Conservation (phyloP, 2,888 invertebrate genomes). For the Apodemia zela region DNA sequence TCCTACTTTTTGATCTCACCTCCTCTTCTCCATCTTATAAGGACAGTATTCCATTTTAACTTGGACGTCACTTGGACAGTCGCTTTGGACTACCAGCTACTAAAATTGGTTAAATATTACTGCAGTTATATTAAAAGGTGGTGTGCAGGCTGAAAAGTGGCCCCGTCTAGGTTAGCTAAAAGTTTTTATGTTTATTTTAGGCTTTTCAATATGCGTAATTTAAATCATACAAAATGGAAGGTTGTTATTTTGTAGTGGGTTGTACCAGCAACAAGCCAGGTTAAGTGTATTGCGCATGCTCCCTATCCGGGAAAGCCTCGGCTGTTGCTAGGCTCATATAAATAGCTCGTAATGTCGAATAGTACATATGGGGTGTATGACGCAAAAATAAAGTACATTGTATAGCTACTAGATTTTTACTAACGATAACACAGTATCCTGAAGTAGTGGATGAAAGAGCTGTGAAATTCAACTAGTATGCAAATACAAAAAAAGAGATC, state of each 20-base stretch:
- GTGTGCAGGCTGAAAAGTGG: not conserved
- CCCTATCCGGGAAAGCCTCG: slow-evolving; percentile 14
- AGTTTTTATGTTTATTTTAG: not conserved
- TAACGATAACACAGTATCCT: too few relatives aligned
- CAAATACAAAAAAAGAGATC: too few relatives aligned
- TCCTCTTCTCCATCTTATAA: too few relatives aligned
- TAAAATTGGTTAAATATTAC: too few relatives aligned
- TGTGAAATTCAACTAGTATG: too few relatives aligned
- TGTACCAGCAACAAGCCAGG: slow-evolving; percentile 8
- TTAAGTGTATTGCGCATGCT: slow-evolving; percentile 22
- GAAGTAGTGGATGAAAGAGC: too few relatives aligned
- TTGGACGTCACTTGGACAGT: too few relatives aligned
- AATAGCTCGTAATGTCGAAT: slow-evolving; percentile 6
- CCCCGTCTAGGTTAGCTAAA: not conserved
- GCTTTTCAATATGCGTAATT: not conserved
- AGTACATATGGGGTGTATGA: not conserved
- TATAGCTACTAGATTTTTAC: not conserved
- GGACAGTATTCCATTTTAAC: too few relatives aligned
- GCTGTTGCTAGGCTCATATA: slow-evolving; percentile 29
- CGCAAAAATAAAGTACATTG: not conserved
- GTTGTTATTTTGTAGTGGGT: not conserved
- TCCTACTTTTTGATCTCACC: too few relatives aligned
- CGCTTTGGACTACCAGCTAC: too few relatives aligned
- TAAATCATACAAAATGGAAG: not conserved
- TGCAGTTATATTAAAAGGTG: too few relatives aligned